A percentile compares a stretch with the other conserved stretches of the same genome.
phyloP scores from a whole-genome alignment of 2,113 vertebrate genomes.

The Periophthalmodon schlosseri region DNA sequence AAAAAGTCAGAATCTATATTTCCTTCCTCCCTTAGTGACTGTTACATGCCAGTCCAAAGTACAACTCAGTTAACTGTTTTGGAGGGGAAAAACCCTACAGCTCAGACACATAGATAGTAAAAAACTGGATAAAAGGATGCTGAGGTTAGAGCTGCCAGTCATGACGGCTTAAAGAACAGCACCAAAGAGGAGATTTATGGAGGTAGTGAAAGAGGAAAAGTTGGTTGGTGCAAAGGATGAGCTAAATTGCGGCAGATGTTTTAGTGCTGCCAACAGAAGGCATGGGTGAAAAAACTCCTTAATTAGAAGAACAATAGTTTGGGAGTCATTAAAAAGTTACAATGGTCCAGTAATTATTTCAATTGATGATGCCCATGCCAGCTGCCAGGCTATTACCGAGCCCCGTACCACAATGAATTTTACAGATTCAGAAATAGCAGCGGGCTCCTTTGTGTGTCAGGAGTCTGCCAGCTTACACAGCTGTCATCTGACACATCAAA shows the following conservation, averaged over 20 bases:
- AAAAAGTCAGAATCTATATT: background rate
- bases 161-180: background rate
- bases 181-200: background rate
- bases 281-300: background rate
- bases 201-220: background rate
- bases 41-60: background rate
- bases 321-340: conserved; percentile 10
- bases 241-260: conserved; percentile 5
- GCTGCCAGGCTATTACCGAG: background rate
- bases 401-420: background rate
- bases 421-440: conserved; percentile 13
- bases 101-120: background rate
- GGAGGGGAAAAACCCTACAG: background rate
- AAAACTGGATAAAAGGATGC: background rate
- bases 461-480: conserved; percentile 35
- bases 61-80: background rate
- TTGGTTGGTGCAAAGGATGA: background rate
- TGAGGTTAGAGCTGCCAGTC: background rate
- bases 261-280: conserved; percentile 2
- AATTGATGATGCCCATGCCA: conserved; percentile 9
- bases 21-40: background rate
- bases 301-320: conserved; percentile 13
- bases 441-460: conserved; percentile 3
- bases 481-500: conserved; percentile 39
- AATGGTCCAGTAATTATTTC: conserved; percentile 10